Base-by-base conservation (phyloP, 2,797 vertebrate species). In the Triplophysa yarkandensis region DNA sequence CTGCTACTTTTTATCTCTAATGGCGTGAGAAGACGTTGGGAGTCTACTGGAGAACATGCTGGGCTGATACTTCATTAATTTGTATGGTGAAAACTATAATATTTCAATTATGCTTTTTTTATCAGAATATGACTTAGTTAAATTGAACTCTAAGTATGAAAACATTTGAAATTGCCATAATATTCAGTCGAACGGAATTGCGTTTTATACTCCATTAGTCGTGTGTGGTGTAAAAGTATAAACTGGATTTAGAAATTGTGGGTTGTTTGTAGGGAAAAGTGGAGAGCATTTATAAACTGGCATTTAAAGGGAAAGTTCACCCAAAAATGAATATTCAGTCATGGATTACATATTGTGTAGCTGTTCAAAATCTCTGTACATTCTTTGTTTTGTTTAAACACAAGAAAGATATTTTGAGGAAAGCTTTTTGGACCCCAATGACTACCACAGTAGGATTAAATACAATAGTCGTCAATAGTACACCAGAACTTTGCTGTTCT, bases 101-200 rank as follows among this genome's bases (percentile, higher is more conserved):
- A 66, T 87, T 88, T 89, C 90, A 89, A 90, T 92, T 91, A 88
- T 87, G 88, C 88, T 87, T 90, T 91, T 90, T 92, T 90, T 92
- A 91, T 91, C 89, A 89, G 82, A 90, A 86, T 88, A 85, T 87
- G 84, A 90, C 89, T 91, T 84, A 78, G 34, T 70, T 81, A 86
- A 87, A 88, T 84, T 87, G 85, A 82, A 84, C 81, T 86, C 61
- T 84, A 84, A 83, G 85, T 86, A 86, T 86, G 85, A 85, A 88
- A 87, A 85, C 79, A 79, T 82, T 79, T 85, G 81, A 84, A 68
- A 78, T 77, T 80, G 57, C 62, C 70, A 2, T 68, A 60, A 80
- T 71, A 55, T 71, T 50, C 70, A 60, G 36, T 76, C 25, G 80
- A 41, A 41, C 66, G 67, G 43, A 55, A 77, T 64, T 71, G 54